Base-by-base conservation (phyloP, 1,140 invertebrate genomes). In the Gonioctena quinquepunctata region DNA sequence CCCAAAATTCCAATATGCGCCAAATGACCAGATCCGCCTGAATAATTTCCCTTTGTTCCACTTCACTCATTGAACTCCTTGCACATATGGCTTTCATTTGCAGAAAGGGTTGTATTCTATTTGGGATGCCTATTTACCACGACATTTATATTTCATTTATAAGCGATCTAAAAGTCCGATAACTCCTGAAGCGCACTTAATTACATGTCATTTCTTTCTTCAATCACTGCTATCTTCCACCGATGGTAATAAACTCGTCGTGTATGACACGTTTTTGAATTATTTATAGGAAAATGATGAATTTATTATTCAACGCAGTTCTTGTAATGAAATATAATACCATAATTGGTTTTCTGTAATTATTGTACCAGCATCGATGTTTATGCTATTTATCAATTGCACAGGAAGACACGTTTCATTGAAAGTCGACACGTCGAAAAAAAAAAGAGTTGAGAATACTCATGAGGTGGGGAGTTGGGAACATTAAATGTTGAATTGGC, bases 341-440 rank as follows among this genome's bases (percentile, higher is more conserved):
- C 52, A 54, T 54, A 54, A 54, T 54, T 54, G 52, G 52, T 21
- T 54, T 54, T 54, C 52, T 54, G 18, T 54, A 54, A 54, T 54
- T 54, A 54, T 6, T 54, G 5, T 18, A 54, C 52, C 52, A 54
- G 52, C 52, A 54, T 54, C 18, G 52, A 21, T 21, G 52, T 23
- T 54, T 19, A 54, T 54, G 52, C 19, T 54, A 2, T 54, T 54
- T 19, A 54, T 54, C 22, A 54, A 23, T 54, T 54, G 16, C 16
- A 42, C 8, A 42, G 33, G 16, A 42, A 42, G 33, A 42, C 33
- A n/a, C 16, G 33, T 13, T 42, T 42, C 33, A 42, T 42, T 42
- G 16, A 42, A 42, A 42, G 5, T 42, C 33, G 16, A 42, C 33
- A n/a, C n/a, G n/a, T n/a, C n/a, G n/a, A n/a, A n/a, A n/a, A n/a